Evolutionary conservation across 2,888 invertebrate genomes (phyloP).

Genomic region (Nomada lathburiana): DNA sequence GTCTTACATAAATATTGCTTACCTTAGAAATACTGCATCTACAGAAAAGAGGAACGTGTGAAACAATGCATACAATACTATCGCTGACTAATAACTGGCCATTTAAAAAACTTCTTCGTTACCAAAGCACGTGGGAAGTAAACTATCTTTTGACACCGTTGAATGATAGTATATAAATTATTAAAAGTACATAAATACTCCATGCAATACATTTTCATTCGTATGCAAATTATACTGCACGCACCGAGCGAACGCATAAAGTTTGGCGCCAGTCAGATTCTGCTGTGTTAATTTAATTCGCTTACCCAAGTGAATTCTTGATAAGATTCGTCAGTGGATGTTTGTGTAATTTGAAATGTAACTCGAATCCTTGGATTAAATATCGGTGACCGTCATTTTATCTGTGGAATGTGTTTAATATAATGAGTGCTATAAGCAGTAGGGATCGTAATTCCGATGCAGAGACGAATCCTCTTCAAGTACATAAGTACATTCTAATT

Average conservation of each 20-base stretch:
- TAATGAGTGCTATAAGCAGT: conserved; percentile 22
- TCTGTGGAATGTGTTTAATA: conserved; percentile 31
- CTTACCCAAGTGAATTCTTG: conserved; percentile 72
- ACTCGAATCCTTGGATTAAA: conserved; percentile 60
- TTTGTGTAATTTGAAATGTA: conserved; percentile 53
- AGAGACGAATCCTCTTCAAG: too few species aligned
- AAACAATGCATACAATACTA: too few species aligned
- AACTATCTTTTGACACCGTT: too few species aligned
- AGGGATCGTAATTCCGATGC: neutral
- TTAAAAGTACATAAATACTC: too few species aligned
- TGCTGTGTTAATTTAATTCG: conserved; percentile 72
- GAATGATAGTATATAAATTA: too few species aligned
- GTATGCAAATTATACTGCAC: neutral
- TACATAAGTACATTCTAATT: neutral
- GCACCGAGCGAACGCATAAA: conserved; percentile 64
- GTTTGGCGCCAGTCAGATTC: neutral
- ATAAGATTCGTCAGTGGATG: conserved; percentile 53
- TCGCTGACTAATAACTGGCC: too few species aligned
- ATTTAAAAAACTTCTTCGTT: too few species aligned
- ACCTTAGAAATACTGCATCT: too few species aligned
- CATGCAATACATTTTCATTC: neutral
- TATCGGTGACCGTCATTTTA: conserved; percentile 62
- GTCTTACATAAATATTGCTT: too few species aligned
- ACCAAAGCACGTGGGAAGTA: too few species aligned
- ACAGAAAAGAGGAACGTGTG: too few species aligned